Percentiles rank a stretch among this genome's conserved stretches.
These are phyloP conservation scores for Habrosyne pyritoides DNA, from an alignment of 2,888 invertebrate species.

Conservation along the genomic window DNA sequence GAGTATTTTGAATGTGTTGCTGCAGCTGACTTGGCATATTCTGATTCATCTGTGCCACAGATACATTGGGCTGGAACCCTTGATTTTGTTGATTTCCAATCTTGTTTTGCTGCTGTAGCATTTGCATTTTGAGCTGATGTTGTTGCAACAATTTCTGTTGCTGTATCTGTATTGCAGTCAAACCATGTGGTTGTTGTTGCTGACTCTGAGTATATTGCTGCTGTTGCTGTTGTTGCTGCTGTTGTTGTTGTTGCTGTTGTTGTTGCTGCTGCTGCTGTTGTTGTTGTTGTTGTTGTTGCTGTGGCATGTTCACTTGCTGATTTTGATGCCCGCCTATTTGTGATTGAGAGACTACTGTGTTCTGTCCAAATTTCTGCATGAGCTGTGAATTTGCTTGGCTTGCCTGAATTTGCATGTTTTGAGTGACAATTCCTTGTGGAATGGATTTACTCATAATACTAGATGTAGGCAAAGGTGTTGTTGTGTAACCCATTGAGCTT, in stretches of 20 bases:
- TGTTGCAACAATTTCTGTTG: constrained; percentile 84
- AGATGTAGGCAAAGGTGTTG: constrained; percentile 62
- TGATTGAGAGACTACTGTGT: constrained; percentile 63
- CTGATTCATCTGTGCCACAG: constrained; percentile 72
- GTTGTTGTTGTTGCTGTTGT: constrained; percentile 34
- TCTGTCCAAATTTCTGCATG: constrained; percentile 73
- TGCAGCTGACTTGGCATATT: constrained; percentile 70
- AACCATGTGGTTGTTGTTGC: constrained; percentile 70
- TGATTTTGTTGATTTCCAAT: constrained; percentile 56
- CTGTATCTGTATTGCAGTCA: constrained; percentile 76
- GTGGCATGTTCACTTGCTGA: constrained; percentile 68
- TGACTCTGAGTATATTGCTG: constrained; percentile 54
- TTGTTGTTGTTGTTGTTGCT: constrained; percentile 56
- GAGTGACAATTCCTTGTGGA: constrained; percentile 72
- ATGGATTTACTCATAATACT: constrained; percentile 72
- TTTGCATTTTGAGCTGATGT: constrained; percentile 82
- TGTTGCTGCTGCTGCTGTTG: constrained; percentile 51
- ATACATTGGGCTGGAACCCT: constrained; percentile 71
- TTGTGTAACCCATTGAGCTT: constrained; percentile 70
- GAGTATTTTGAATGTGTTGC: constrained; percentile 68
- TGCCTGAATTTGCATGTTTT: constrained; percentile 71
- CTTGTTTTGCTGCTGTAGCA: constrained; percentile 68
- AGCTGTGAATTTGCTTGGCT: constrained; percentile 67
- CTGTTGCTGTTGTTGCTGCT: constrained; percentile 32
- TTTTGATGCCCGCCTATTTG: constrained; percentile 56